A percentile compares a stretch with the other conserved stretches of the same genome.
phyloP scores from a whole-genome alignment of 2,113 vertebrate genomes.

The Aleadryas rufinucha region DNA sequence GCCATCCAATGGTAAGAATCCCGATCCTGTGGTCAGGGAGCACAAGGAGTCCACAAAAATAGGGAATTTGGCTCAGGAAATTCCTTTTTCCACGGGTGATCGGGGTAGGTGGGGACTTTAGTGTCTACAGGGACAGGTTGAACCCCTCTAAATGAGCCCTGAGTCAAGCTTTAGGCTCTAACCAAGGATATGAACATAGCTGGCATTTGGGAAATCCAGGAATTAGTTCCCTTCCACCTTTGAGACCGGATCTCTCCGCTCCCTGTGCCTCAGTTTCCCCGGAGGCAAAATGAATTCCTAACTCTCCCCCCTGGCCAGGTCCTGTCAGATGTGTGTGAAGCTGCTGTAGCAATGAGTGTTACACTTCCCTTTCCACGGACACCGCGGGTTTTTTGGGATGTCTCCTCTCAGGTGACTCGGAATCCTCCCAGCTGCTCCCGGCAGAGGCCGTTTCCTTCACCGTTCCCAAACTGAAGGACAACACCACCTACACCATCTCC shows the following conservation, averaged over 20 bases:
- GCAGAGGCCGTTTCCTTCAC: slow-evolving; percentile 65
- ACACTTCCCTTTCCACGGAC: neutral
- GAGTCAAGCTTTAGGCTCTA: neutral
- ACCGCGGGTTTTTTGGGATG: neutral
- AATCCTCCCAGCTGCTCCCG: slow-evolving; percentile 69
- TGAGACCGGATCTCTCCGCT: neutral
- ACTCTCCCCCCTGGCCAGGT: neutral
- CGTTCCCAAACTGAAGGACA: slow-evolving; percentile 72
- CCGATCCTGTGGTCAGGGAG: neutral
- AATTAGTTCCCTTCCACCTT: neutral
- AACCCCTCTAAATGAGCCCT: neutral
- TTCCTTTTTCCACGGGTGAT: neutral
- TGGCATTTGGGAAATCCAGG: neutral
- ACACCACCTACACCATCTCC: slow-evolving; percentile 79
- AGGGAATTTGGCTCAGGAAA: neutral
- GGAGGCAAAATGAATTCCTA: neutral
- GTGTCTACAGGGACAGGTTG: rapidly evolving
- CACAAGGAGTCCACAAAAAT: neutral
- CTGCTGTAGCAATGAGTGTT: neutral
- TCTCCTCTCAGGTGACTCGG: slow-evolving; percentile 69
- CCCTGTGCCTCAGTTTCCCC: neutral
- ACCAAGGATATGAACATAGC: neutral
- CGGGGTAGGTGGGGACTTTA: rapidly evolving
- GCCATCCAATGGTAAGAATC: slow-evolving; percentile 71
- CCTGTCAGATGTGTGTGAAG: neutral